These are phyloP conservation scores for Apoda limacodes DNA, from an alignment of 2,888 invertebrate species.

Conservation along the genomic window DNA sequence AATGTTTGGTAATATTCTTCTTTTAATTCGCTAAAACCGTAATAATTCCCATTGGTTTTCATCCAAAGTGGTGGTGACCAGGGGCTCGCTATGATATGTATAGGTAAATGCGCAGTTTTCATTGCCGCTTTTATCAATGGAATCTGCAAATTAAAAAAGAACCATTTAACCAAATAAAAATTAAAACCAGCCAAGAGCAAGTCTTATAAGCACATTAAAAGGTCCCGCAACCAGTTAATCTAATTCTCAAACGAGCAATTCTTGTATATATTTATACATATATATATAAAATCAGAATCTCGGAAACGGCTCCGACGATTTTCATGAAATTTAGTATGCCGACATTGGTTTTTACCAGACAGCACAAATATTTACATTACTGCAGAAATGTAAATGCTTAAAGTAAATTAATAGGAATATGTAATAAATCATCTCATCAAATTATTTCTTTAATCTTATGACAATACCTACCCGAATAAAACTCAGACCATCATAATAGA, in stretches of 20 bases:
- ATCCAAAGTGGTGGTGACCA: constrained; percentile 74
- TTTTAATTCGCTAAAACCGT: constrained; percentile 48
- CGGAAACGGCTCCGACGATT: too few species aligned
- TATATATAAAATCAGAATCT: too few species aligned
- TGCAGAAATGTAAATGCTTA: background rate
- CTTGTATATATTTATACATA: too few species aligned
- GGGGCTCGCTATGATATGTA: constrained; percentile 46
- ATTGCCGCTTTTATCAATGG: constrained; percentile 41
- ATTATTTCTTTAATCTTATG: too few species aligned
- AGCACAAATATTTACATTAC: background rate
- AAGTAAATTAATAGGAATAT: background rate
- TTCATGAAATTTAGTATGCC: background rate
- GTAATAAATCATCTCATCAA: too few species aligned
- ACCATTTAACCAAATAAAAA: background rate
- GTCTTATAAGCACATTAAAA: background rate
- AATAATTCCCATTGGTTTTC: constrained; percentile 60
- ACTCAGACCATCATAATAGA: too few species aligned
- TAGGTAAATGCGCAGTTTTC: constrained; percentile 28
- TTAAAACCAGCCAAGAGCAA: background rate
- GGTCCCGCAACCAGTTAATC: background rate
- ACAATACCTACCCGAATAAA: too few species aligned
- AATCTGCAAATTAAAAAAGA: constrained; percentile 29
- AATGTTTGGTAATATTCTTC: constrained; percentile 74
- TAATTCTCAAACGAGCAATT: background rate
- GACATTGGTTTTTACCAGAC: background rate